Evolutionary conservation across 2,797 vertebrate species (phyloP), one percentile per base, ranked within the genome.

Genomic region (Onychomys leucogaster): DNA sequence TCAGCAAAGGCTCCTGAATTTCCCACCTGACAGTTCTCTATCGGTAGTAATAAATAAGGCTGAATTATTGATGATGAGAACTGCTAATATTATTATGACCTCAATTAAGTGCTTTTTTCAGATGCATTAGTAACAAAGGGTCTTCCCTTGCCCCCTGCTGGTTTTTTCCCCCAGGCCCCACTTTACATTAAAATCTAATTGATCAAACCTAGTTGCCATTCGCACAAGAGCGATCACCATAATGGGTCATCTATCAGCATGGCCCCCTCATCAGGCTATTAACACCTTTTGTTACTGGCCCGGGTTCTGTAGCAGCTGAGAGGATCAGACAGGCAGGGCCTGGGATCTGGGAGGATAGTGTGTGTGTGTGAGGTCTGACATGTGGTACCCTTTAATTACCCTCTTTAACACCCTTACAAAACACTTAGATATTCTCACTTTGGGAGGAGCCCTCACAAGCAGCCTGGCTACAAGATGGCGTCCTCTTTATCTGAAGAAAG

Each of bases 251-350:
- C 99, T 99, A 99, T 99, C 99, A 99, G 99, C 99, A 99, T 99
- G 99, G 99, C 98, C 99, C 98, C 99, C 98, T 99, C 99, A 99
- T 99, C 99, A 99, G 99, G 99, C 99, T 99, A 99, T 99, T 99
- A 99, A 99, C 99, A 99, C 99, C 99, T 99, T 99, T 99, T 99
- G 99, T 99, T 99, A 99, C 99, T 98, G 98, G 98, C 98, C 99
- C 98, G 98, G 98, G 98, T 98, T 99, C 99, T 98, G 98, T 98
- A 99, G 99, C 98, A 98, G 99, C 99, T 98, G 99, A 98, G 99
- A 99, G 99, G 99, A 99, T 99, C 99, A 99, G 99, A 99, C 99
- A 99, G 99, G 98, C 99, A 98, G 99, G 98, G 98, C 98, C 98
- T 98, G 97, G 99, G 98, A 98, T 99, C 99, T 99, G 99, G 99